Evolutionary conservation across 1,140 invertebrate species (phyloP), one percentile per base, ranked within the genome.

Genomic region (Reticulitermes speratus): DNA sequence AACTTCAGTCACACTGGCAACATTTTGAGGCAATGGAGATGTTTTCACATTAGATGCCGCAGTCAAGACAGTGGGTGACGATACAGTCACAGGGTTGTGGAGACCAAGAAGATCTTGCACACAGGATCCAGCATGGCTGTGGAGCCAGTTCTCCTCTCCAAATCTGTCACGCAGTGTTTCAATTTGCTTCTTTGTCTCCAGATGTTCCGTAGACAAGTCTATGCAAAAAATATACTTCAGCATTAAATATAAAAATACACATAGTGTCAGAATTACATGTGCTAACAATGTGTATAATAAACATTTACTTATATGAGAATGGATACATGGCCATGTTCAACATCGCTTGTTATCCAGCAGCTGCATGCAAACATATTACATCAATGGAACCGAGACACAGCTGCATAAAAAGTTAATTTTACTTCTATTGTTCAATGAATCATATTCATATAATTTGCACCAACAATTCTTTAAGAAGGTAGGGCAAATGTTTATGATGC

Each of bases 161-260:
- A 92, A 94, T 69, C 92, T 92, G 86, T 93, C 89, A 23, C 93
- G 90, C 19, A 95, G 86, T 32, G 91, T 91, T 85, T 94, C 90
- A 85, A 95, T 93, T 89, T 94, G 92, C 87, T 92, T 92, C 87
- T 94, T 95, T 0, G 92, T 93, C 88, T 94, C 92, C 82, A 95
- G 89, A 88, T 94, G 92, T 84, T 92, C 91, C 44, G 88, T 89
- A 25, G 90, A 91, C 25, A 88, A 86, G 83, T 90, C 90, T 90
- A 86, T 44, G 83, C 86, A 87, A 59, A 86, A 85, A 84, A 55
- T 3, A 21, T 52, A 75, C 6, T n/a, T n/a, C 25, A 6, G 14
- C 9, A 75, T 30, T 9, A 75, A 75, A 75, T 55, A 5, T 55
- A 55, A 55, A 55, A 16, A 55, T 5, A 21, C 19, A 5, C 52